Evolutionary conservation across 2,888 invertebrate species (phyloP).

Genomic region (Penaeus monodon): DNA sequence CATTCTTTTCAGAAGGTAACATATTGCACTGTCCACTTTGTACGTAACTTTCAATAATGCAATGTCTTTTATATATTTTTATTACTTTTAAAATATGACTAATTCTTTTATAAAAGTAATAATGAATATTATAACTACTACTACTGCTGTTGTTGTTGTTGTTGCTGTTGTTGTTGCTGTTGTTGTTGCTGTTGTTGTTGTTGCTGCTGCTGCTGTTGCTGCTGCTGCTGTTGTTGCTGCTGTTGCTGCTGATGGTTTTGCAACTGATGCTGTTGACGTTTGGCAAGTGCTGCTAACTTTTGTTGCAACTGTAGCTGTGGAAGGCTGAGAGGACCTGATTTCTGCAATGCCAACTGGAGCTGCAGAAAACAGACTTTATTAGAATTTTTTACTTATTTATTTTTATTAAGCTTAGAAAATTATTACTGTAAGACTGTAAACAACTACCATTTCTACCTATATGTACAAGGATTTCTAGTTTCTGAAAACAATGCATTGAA

Average conservation of each 20-base stretch:
- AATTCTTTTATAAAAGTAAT: not conserved
- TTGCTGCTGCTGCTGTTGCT: conserved; percentile 53
- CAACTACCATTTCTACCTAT: no score
- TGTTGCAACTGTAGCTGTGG: conserved; percentile 48
- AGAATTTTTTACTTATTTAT: not conserved
- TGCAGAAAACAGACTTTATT: not conserved
- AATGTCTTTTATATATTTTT: no score
- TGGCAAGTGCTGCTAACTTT: conserved; percentile 50
- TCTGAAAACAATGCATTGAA: no score
- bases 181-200: conserved; percentile 18
- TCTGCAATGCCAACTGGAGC: conserved; percentile 49
- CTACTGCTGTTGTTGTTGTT: not conserved
- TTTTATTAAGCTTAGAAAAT: no score
- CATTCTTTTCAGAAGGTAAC: no score
- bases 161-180: not conserved
- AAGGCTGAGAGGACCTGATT: conserved; percentile 34
- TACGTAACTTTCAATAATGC: no score
- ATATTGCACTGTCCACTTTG: no score
- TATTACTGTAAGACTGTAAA: no score
- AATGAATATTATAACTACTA: conserved; percentile 6
- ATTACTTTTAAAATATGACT: no score
- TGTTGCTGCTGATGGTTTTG: conserved; percentile 60
- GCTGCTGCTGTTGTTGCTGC: conserved; percentile 47
- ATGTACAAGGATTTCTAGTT: no score
- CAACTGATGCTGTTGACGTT: conserved; percentile 47